Conservation (phyloP, 2,113 vertebrate species). For the Polypterus bichir region DNA sequence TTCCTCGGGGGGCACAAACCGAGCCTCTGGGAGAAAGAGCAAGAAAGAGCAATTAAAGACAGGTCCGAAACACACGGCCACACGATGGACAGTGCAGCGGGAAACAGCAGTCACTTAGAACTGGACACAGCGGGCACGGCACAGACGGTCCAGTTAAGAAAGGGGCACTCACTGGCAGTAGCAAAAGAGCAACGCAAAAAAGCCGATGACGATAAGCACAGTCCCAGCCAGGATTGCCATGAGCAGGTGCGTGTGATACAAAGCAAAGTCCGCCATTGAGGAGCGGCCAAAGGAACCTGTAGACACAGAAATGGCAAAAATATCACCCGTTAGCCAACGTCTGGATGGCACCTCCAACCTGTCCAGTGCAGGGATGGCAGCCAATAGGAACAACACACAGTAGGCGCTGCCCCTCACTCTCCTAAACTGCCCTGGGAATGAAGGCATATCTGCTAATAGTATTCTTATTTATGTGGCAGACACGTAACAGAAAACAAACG, state of each 20-base stretch:
- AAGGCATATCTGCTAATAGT: no score
- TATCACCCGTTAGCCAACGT: neutral
- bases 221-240: conserved; percentile 78
- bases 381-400: no score
- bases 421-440: no score
- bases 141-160: no score
- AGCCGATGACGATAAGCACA: conserved; percentile 64
- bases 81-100: no score
- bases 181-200: conserved; percentile 75
- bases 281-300: conserved; percentile 56
- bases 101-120: no score
- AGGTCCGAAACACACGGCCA: no score
- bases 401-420: no score
- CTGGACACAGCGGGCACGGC: no score
- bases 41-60: neutral
- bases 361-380: neutral
- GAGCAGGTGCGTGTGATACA: conserved; percentile 76
- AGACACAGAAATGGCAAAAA: conserved; percentile 21
- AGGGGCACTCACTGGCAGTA: conserved; percentile 64
- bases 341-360: neutral
- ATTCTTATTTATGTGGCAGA: no score
- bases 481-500: no score
- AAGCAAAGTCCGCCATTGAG: conserved; percentile 62
- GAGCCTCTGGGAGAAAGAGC: conserved; percentile 43
- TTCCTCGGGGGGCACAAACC: conserved; percentile 47